Evolutionary conservation across 2,113 vertebrate genomes (phyloP), one percentile per base, ranked within the genome.

Genomic region (Chaetura pelagica): DNA sequence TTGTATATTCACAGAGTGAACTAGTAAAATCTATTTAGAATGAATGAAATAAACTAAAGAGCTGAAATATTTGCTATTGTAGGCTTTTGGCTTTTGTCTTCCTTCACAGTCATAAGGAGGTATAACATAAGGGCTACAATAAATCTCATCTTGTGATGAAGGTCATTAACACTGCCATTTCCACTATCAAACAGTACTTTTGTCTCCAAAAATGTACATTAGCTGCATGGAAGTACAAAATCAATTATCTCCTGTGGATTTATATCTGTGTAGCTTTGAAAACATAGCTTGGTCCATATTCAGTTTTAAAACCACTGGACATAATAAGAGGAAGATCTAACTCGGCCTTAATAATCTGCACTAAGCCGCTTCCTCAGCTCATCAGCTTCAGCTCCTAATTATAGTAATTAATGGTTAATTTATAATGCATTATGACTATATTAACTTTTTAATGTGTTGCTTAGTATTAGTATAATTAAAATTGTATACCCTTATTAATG

Each of bases 341-440:
- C 71, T 76, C 35, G 74, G 9, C 22, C 14, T 77, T 87, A 78
- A n/a, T 66, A 69, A 80, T 87, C 48, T 83, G 16, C n/a, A 48
- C 15, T 85, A 68, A 90, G 73, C 46, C 51, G 67, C 79, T 93
- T 94, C 88, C 62, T 87, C 44, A 64, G 18, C 34, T 91, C 54
- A 90, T 84, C 40, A 84, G 13, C 7, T 69, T 85, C 35, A 66
- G 19, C 32, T 91, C 32, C 7, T 89, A 83, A 63, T 92, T 91
- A 71, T n/a, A 89, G 54, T 55, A 93, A 95, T 87, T 94, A 96
- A 92, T 95, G 92, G 84, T 89, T 91, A 35, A 95, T 95, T 89
- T 93, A 92, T 89, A 92, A 52, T 12, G 5, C 54, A 91, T 79
- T 73, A 78, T 63, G 27, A 40, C 24, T n/a, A 46, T 82, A 87